A percentile compares a stretch with the other conserved stretches of the same genome.
Evolutionary conservation across 1,140 invertebrate genomes (phyloP).

Genomic region (Macrostomum lignano): DNA sequence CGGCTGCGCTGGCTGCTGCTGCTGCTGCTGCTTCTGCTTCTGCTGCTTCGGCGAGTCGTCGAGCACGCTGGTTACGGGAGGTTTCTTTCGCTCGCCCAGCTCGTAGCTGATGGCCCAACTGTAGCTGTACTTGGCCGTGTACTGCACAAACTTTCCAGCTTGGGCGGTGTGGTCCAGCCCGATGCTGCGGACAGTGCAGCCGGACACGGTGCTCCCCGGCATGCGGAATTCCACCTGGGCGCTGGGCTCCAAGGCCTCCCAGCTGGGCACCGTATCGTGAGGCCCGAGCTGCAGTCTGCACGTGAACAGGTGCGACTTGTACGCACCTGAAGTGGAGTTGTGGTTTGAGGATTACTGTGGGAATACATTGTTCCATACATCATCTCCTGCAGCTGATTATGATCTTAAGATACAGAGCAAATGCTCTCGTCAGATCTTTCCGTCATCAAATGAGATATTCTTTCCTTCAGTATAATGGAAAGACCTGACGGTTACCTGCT

Average conservation of each 20-base stretch:
- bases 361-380: no score
- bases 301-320: conserved; percentile 5
- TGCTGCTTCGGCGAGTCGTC: background rate
- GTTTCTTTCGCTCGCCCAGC: background rate
- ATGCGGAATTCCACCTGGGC: conserved; percentile 4
- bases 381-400: no score
- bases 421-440: no score
- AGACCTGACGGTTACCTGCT: no score
- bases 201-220: conserved; percentile 2
- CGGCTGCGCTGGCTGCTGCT: no score
- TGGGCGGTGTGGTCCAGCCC: conserved; percentile 1
- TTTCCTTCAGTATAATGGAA: no score
- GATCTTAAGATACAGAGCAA: no score
- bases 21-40: no score
- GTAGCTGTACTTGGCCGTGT: background rate
- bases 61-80: conserved; percentile 1
- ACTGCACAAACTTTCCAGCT: conserved; percentile 5
- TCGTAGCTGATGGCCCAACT: conserved; percentile 1
- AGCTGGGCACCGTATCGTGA: conserved; percentile 2
- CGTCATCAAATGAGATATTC: no score
- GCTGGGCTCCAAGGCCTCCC: background rate
- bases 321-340: no score
- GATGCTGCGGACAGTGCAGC: background rate
- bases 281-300: conserved; percentile 2
- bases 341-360: no score